phyloP scores from a whole-genome alignment of 2,888 invertebrate species.

The Lathronympha strigana region DNA sequence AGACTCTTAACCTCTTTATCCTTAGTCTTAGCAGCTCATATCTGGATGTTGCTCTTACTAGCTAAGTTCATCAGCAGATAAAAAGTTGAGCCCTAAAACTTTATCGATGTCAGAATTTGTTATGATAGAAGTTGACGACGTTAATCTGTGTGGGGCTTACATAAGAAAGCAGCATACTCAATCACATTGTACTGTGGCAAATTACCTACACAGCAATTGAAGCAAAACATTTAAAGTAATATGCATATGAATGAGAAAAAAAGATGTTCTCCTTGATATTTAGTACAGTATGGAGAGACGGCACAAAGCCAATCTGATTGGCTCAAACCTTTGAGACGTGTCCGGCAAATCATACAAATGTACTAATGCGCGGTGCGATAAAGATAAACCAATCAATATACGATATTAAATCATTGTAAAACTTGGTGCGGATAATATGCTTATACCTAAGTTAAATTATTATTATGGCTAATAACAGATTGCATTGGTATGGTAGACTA shows the following conservation, averaged over 20 bases:
- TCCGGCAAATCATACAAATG: slow-evolving; percentile 11
- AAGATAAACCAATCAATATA: slow-evolving; percentile 5
- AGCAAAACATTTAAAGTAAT: not conserved
- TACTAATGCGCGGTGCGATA: slow-evolving; percentile 5
- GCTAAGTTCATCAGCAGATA: too few relatives aligned
- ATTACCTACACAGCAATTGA: not conserved
- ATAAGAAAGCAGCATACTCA: not conserved
- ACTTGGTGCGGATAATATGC: not conserved
- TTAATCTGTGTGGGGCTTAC: too few relatives aligned
- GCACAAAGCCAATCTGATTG: slow-evolving; percentile 4
- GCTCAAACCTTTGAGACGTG: not conserved
- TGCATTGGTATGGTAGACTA: too few relatives aligned
- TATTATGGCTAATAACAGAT: too few relatives aligned
- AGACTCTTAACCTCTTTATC: too few relatives aligned
- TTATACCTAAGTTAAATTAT: too few relatives aligned
- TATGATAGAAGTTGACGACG: too few relatives aligned
- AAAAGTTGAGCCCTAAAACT: too few relatives aligned
- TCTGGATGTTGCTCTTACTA: too few relatives aligned
- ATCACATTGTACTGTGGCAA: not conserved
- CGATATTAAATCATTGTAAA: not conserved
- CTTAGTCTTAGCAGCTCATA: too few relatives aligned
- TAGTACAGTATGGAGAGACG: not conserved
- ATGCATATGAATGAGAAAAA: not conserved
- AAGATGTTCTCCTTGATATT: slow-evolving; percentile 2
- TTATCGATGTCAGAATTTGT: too few relatives aligned